Evolutionary conservation across 2,888 invertebrate genomes (phyloP), one percentile per base, ranked within the genome.

Genomic region (Branchipolynoe longqiensis): DNA sequence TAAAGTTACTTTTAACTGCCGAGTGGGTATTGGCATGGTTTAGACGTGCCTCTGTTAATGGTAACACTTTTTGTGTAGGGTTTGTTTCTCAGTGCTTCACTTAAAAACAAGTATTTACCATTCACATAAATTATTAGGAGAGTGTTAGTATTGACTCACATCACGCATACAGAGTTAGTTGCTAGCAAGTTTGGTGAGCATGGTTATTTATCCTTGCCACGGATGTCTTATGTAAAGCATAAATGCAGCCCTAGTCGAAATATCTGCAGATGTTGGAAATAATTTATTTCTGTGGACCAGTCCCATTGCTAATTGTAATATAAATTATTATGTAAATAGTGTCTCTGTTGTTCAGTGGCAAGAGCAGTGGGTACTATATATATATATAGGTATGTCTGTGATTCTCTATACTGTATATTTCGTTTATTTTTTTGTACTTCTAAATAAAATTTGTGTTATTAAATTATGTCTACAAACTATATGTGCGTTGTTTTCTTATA

Each of bases 341-440:
- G 69, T 69, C 38, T 69, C 69, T 69, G 69, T 69, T 69, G 69
- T 69, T 69, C 69, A 69, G 69, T 69, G 69, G 69, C 69, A 36
- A 22, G 69, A 36, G 69, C 69, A 69, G 69, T 69, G 38, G 36
- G n/a, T n/a, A n/a, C n/a, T n/a, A n/a, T n/a, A n/a, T n/a, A n/a
- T n/a, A n/a, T n/a, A n/a, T n/a, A 31, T 31, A 69, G 69, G 69
- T 69, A 69, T 78, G 78, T 78, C 78, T 78, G 78, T 78, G 78
- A 78, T 78, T n/a, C 78, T 78, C 78, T 78, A 41, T 69, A 28
- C 48, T 78, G 78, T 78, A 78, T 78, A 78, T 78, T 78, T 78
- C 41, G 48, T 78, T 78, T 78, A 41, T 78, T 41, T 78, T 62
- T 78, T 78, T 12, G 25, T 78, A 78, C 48, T 78, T 48, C 12